Conservation (phyloP, 1,140 invertebrate species). For the Aphelinus certus region DNA sequence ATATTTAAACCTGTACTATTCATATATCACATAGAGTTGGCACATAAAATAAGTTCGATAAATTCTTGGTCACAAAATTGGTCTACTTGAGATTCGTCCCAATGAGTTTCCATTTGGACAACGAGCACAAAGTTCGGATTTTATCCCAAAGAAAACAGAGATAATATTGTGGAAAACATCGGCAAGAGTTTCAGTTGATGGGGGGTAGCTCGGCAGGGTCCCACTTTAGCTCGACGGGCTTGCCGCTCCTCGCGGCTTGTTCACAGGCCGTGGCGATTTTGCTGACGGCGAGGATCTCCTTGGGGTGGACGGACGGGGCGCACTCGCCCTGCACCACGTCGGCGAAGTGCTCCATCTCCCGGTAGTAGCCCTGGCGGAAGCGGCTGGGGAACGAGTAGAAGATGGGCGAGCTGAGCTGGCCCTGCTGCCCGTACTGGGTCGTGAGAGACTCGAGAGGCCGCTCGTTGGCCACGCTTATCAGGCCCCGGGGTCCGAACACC, state of each 20-base stretch:
- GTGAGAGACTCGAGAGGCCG: slow-evolving; percentile 65
- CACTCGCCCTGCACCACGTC: slow-evolving; percentile 67
- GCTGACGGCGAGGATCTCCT: slow-evolving; percentile 67
- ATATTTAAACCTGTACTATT: no score
- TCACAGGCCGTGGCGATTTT: slow-evolving; percentile 70
- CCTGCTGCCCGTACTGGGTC: slow-evolving; percentile 58
- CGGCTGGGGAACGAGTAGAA: slow-evolving; percentile 74
- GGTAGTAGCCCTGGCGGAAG: slow-evolving; percentile 69
- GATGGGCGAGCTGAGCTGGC: slow-evolving; percentile 66
- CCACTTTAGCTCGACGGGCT: slow-evolving; percentile 64
- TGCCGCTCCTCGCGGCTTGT: slow-evolving; percentile 66
- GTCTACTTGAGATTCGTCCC: no score
- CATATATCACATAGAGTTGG: no score
- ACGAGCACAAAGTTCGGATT: no score
- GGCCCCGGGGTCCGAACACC: slow-evolving; percentile 71
- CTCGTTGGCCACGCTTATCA: slow-evolving; percentile 70
- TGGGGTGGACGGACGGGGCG: slow-evolving; percentile 58
- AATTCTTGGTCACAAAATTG: no score
- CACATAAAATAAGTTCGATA: no score
- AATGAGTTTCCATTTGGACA: no score
- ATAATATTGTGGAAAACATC: no score
- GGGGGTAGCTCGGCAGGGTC: slow-evolving; percentile 53
- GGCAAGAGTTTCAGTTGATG: neutral
- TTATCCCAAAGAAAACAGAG: no score
- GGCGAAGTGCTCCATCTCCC: slow-evolving; percentile 75